Evolutionary conservation across 1,140 invertebrate species (phyloP), one percentile per base, ranked within the genome.

Genomic region (Whitmania pigra): DNA sequence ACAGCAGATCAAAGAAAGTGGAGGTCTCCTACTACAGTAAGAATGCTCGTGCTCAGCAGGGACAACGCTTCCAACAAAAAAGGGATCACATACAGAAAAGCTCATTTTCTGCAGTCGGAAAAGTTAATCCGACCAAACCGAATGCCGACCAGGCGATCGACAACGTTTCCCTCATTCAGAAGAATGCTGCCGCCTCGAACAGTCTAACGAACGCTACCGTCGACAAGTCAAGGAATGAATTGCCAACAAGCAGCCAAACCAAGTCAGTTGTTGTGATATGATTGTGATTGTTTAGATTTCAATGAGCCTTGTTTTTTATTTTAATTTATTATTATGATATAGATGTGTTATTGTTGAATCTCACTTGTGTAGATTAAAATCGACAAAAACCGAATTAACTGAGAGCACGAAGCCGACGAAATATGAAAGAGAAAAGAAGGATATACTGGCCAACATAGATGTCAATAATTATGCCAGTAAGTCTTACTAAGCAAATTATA

Each of bases 401-500:
- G 79, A 81, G 74, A 79, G 79, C 29, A 79, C 80, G 53, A 87
- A 87, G 76, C 78, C 80, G 49, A 49, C 78, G 74, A 83, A 82
- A 75, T 75, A 76, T 74, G 83, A 83, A 73, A 79, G 80, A 67
- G 78, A 81, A 49, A 84, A 84, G 76, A 83, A 84, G 70, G 83
- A 84, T 79, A 80, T 82, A 67, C 76, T 85, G 69, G 84, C 84
- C 49, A 83, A 84, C 69, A 85, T 85, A 74, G 84, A 85, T 77
- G 79, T 85, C 69, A 84, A 84, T 77, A 85, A 85, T 77, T 83
- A 81, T 81, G 84, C 84, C 72, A 83, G 84, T 85, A 80, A 81
- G 83, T 82, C 71, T 66, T 75, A 71, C 63, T 25, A n/a, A 54
- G 76, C 27, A 17, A 43, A 43, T 22, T 67, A 27, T 5, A 29